These are phyloP conservation scores for Ooceraea biroi DNA, from an alignment of 1,140 invertebrate genomes.

Conservation along the genomic window DNA sequence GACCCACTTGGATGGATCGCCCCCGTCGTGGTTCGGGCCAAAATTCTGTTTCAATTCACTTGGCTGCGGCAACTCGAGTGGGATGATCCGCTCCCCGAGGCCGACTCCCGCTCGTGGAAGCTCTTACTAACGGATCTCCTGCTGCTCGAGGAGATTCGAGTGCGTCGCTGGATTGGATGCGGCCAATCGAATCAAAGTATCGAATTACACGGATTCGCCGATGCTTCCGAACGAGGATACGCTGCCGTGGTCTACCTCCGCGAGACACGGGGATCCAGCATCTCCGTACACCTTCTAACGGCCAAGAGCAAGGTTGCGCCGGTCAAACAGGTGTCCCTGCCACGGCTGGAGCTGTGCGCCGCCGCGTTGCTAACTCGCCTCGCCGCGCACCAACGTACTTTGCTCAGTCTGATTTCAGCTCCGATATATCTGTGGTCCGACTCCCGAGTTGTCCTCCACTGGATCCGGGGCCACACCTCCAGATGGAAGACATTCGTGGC, in stretches of 20 bases:
- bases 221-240: not conserved
- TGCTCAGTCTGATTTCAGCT: too few species aligned
- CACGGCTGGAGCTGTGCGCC: conserved; percentile 10
- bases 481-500: conserved; percentile 66
- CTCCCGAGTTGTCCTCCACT: not conserved
- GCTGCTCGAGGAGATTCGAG: not conserved
- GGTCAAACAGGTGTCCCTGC: not conserved
- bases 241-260: not conserved
- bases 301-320: conserved; percentile 5
- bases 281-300: not conserved
- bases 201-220: not conserved
- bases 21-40: not conserved
- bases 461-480: not conserved
- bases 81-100: not conserved
- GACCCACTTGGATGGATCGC: not conserved
- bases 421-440: not conserved
- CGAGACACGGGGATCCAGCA: rapidly evolving
- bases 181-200: too few species aligned
- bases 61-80: not conserved
- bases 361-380: not conserved
- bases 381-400: not conserved
- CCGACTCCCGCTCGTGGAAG: too few species aligned
- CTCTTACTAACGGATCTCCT: not conserved
- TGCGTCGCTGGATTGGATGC: not conserved
- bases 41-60: not conserved